Conservation (phyloP, 2,888 invertebrate genomes). For the Pemphredon lugubris region DNA sequence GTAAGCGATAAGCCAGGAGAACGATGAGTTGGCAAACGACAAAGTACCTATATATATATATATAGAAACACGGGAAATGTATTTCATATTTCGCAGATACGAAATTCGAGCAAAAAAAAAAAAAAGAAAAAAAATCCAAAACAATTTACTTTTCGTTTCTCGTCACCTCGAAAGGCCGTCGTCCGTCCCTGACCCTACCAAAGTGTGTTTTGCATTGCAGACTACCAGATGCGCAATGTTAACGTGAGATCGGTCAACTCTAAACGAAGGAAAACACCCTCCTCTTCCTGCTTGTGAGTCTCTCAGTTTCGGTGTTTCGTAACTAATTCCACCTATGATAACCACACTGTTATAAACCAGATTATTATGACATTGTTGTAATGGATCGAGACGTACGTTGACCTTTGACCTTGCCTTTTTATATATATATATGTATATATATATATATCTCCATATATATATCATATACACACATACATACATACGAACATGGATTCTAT, state of each 20-base stretch:
- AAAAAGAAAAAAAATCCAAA: slow-evolving; percentile 13
- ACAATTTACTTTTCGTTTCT: slow-evolving; percentile 66
- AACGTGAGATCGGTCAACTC: slow-evolving; percentile 88
- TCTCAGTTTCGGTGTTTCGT: slow-evolving; percentile 82
- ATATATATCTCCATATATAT: slow-evolving; percentile 7
- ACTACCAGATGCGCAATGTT: slow-evolving; percentile 89
- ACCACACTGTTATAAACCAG: slow-evolving; percentile 68
- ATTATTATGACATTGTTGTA: slow-evolving; percentile 66
- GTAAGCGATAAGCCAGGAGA: too few species aligned
- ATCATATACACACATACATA: slow-evolving; percentile 28
- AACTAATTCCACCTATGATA: slow-evolving; percentile 78
- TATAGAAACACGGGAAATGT: slow-evolving; percentile 13
- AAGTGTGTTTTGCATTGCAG: slow-evolving; percentile 87
- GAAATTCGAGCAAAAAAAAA: slow-evolving; percentile 1
- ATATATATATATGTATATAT: slow-evolving; percentile 45
- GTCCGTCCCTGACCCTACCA: slow-evolving; percentile 79
- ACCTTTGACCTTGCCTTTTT: slow-evolving; percentile 67
- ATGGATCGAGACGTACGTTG: slow-evolving; percentile 68
- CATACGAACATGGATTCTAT: slow-evolving; percentile 49
- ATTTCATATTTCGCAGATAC: background rate
- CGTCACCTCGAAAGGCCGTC: slow-evolving; percentile 74
- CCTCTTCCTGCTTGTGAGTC: slow-evolving; percentile 87
- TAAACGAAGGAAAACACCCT: slow-evolving; percentile 86
- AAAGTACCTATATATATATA: slow-evolving; percentile 13
- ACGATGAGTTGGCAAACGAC: too few species aligned